Evolutionary conservation across 2,888 invertebrate species (phyloP).

Genomic region (Smittia aterrima): DNA sequence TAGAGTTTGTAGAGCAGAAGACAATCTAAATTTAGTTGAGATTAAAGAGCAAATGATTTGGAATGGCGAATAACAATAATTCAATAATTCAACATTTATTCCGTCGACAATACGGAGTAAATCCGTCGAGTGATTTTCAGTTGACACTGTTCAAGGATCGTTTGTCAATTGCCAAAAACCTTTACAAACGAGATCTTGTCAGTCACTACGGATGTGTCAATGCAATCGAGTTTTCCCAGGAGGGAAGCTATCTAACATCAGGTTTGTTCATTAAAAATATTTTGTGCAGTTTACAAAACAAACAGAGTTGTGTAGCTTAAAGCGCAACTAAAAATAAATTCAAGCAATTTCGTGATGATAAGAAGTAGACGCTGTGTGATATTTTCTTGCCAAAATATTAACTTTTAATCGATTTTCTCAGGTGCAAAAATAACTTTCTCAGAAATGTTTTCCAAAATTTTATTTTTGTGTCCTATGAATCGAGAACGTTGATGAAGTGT

Average conservation of each 20-base stretch:
- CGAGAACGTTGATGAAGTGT: no score
- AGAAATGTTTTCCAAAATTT: no score
- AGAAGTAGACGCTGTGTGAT: no score
- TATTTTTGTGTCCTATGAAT: no score
- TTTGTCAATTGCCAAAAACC: conserved; percentile 66
- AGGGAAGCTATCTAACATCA: conserved; percentile 83
- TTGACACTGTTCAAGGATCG: conserved; percentile 56
- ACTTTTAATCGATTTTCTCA: no score
- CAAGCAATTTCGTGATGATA: no score
- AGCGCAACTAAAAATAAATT: no score
- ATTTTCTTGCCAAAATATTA: no score
- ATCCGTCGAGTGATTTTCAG: conserved; percentile 25
- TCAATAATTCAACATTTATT: not conserved
- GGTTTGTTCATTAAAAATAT: conserved; percentile 57
- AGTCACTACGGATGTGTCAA: conserved; percentile 96
- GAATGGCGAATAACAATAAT: not conserved
- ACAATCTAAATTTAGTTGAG: not conserved
- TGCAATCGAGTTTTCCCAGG: conserved; percentile 89
- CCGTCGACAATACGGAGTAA: not conserved
- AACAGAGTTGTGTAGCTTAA: no score
- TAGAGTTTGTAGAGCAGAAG: not conserved
- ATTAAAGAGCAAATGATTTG: not conserved
- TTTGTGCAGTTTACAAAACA: not conserved
- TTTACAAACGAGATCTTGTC: conserved; percentile 78
- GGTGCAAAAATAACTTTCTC: no score